Conservation (phyloP, 1,140 invertebrate genomes). For the Penaeus chinensis region DNA sequence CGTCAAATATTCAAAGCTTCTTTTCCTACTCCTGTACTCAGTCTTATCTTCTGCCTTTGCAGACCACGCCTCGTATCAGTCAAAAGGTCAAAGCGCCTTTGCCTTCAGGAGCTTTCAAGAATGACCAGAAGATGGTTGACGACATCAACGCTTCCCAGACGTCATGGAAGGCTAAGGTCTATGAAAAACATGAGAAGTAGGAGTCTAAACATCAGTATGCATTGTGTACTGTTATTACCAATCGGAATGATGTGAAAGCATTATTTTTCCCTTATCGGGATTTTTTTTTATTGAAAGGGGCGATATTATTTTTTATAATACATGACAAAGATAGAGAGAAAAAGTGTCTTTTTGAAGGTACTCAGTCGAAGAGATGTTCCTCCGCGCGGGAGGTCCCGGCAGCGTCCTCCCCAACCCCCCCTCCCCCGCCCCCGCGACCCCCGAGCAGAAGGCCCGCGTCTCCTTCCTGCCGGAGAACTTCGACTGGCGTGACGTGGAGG, state of each 20-base stretch:
- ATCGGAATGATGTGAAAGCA: too few species aligned
- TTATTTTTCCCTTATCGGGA: too few species aligned
- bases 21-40: too few species aligned
- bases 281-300: too few species aligned
- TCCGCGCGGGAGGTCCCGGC: conserved; percentile 65
- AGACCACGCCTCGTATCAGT: too few species aligned
- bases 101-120: neutral
- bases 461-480: conserved; percentile 69
- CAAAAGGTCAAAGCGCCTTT: too few species aligned
- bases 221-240: too few species aligned
- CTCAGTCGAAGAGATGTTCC: conserved; percentile 68
- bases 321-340: conserved; percentile 29
- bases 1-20: neutral
- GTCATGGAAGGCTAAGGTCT: conserved; percentile 68
- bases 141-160: conserved; percentile 68
- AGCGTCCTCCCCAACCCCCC: conserved; percentile 1
- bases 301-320: too few species aligned
- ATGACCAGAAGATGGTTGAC: conserved; percentile 65
- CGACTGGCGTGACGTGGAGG: conserved; percentile 72
- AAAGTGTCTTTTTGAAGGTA: conserved; percentile 66
- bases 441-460: conserved; percentile 44
- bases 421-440: conserved; percentile 23
- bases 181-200: conserved; percentile 65
- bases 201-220: neutral
- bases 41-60: too few species aligned